Evolutionary conservation across 2,113 vertebrate genomes (phyloP).

Genomic region (Tragelaphus imberbis): DNA sequence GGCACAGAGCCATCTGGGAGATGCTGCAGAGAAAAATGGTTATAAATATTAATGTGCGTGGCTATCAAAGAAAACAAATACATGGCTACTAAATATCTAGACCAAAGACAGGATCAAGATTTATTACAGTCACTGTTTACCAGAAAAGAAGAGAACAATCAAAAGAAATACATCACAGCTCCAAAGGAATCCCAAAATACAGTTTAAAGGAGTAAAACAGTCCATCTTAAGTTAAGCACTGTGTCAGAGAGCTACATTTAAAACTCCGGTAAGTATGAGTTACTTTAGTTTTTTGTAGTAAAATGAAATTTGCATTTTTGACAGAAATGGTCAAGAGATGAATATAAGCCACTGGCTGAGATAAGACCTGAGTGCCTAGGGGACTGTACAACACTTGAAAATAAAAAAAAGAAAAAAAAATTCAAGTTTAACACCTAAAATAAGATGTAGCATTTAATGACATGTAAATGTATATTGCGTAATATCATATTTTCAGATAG

Average conservation of each 20-base stretch:
- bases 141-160: slow-evolving; percentile 59
- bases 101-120: slow-evolving; percentile 48
- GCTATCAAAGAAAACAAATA: slow-evolving; percentile 70
- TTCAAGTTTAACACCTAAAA: not conserved
- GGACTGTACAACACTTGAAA: not conserved
- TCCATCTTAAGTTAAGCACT: slow-evolving; percentile 21
- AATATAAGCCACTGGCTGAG: not conserved
- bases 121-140: slow-evolving; percentile 19
- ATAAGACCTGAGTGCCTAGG: not conserved
- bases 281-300: slow-evolving; percentile 21
- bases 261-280: slow-evolving; percentile 26
- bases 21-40: slow-evolving; percentile 75
- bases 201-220: not conserved
- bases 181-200: not conserved
- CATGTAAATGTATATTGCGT: not conserved
- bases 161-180: slow-evolving; percentile 12
- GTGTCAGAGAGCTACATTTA: slow-evolving; percentile 3
- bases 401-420: not conserved
- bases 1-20: slow-evolving; percentile 86
- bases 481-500: not conserved
- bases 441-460: not conserved
- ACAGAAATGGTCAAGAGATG: not conserved
- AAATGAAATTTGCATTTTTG: slow-evolving; percentile 38
- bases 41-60: slow-evolving; percentile 72
- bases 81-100: slow-evolving; percentile 49